These are phyloP conservation scores for Cyprinodon diabolis DNA, from an alignment of 2,797 vertebrate species.

Conservation along the genomic window DNA sequence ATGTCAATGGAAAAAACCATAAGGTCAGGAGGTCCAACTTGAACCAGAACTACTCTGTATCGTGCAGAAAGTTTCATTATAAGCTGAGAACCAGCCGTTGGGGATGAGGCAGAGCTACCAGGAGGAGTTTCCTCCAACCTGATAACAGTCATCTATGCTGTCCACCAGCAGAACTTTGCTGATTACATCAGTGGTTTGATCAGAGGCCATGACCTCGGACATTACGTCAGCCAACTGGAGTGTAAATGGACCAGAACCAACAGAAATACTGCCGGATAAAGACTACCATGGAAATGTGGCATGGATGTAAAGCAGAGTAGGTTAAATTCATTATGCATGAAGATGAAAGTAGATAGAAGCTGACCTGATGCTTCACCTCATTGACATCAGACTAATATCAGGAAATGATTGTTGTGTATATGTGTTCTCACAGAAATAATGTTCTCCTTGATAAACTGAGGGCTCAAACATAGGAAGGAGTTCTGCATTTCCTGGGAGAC, in stretches of 20 bases:
- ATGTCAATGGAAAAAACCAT: not conserved
- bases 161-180: too few relatives aligned
- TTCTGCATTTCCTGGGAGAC: not conserved
- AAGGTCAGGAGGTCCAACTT: not conserved
- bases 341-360: too few relatives aligned
- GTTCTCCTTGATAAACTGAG: too few relatives aligned
- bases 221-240: not conserved
- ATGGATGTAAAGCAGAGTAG: not conserved
- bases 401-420: not conserved
- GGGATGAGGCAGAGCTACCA: not conserved
- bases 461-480: not conserved
- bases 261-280: not conserved
- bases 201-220: not conserved
- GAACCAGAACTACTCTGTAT: not conserved
- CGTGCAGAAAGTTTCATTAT: not conserved
- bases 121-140: not conserved
- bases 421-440: not conserved
- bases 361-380: not conserved
- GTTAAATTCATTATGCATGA: too few relatives aligned
- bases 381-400: not conserved
- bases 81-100: too few relatives aligned
- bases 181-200: not conserved
- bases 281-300: not conserved
- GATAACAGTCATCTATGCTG: too few relatives aligned
- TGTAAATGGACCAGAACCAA: not conserved